phyloP scores from a whole-genome alignment of 2,113 vertebrate species.

The Hypomesus transpacificus region DNA sequence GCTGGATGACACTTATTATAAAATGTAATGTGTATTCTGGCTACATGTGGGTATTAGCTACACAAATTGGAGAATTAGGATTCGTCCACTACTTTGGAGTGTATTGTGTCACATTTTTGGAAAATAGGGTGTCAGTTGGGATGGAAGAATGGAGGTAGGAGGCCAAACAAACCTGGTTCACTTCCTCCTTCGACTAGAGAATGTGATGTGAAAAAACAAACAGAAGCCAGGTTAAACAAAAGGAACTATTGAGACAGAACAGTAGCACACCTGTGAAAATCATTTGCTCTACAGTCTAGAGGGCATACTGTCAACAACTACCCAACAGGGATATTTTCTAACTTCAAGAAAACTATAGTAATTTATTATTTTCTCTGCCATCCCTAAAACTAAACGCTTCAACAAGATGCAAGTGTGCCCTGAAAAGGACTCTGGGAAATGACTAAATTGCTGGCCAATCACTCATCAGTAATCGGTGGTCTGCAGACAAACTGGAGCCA shows the following conservation, averaged over 20 bases:
- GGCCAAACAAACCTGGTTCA: constrained; percentile 60
- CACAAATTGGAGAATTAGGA: no score
- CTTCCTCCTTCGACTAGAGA: constrained; percentile 64
- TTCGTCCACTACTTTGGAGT: no score
- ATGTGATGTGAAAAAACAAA: constrained; percentile 29
- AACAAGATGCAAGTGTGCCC: not conserved
- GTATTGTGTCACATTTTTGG: no score
- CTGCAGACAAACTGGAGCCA: not conserved
- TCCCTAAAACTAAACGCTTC: not conserved
- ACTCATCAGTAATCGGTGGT: not conserved
- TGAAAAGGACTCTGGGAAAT: constrained; percentile 22
- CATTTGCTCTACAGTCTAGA: not conserved
- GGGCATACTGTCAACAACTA: no score
- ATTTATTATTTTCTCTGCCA: not conserved
- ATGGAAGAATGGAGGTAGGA: no score
- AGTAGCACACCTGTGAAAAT: not conserved
- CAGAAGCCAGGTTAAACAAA: constrained; percentile 16
- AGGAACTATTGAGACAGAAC: not conserved
- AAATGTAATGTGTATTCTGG: no score
- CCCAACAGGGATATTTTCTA: no score
- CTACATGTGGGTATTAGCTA: no score
- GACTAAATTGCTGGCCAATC: constrained; percentile 21
- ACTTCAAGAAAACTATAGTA: not conserved
- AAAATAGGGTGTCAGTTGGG: no score
- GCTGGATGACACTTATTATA: no score